Base-by-base conservation (phyloP, 2,888 invertebrate species). In the Oscheius sp. region DNA sequence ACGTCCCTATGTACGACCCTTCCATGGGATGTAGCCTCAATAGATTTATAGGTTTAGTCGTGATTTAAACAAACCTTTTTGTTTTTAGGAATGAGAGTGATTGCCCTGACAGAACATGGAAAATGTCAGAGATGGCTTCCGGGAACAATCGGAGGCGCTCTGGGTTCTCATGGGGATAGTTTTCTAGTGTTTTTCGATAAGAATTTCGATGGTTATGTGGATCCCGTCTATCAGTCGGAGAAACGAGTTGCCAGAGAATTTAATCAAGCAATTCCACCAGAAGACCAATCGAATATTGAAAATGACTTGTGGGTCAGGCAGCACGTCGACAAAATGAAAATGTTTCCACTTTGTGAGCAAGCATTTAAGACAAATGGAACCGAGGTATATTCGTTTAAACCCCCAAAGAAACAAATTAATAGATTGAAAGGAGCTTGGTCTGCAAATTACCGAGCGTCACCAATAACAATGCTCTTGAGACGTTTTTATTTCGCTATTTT, bases 401-500 rank as follows among this genome's bases (percentile, higher is more conserved):
- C n/a, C n/a, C n/a, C n/a, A n/a, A n/a, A n/a, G n/a, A n/a, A n/a
- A n/a, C n/a, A n/a, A n/a, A n/a, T n/a, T n/a, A n/a, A n/a, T n/a
- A n/a, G n/a, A n/a, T n/a, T n/a, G n/a, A n/a, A n/a, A n/a, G n/a
- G n/a, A n/a, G n/a, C n/a, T n/a, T n/a, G n/a, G n/a, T n/a, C n/a
- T n/a, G n/a, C n/a, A n/a, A n/a, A n/a, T n/a, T n/a, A n/a, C n/a
- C n/a, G n/a, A n/a, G n/a, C n/a, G n/a, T n/a, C n/a, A n/a, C n/a
- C n/a, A n/a, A n/a, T n/a, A n/a, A n/a, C n/a, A n/a, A n/a, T n/a
- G n/a, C n/a, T n/a, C n/a, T n/a, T n/a, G n/a, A n/a, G 55, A 69
- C 65, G 5, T 77, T 77, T 64, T 25, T 77, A 29, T 58, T 63
- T 39, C 25, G 48, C n/a, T 78, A 72, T 65, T 55, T 74, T 42